Conservation (phyloP, 2,888 invertebrate species). For the Orthonevra nobilis region DNA sequence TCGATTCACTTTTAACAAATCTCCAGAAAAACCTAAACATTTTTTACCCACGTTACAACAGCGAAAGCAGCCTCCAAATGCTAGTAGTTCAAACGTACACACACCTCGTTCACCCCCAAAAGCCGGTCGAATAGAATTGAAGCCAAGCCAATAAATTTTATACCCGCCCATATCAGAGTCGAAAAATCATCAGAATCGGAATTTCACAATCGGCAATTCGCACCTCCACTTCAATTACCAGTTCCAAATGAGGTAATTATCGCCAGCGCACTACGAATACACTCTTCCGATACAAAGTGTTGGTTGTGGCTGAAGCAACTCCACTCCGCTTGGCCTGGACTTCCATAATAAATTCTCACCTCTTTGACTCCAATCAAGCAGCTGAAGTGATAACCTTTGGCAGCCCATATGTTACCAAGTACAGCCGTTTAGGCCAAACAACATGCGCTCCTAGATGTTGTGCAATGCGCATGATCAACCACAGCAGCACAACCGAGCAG, state of each 20-base stretch:
- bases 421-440: conserved; percentile 48
- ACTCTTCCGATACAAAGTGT: conserved; percentile 9
- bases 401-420: conserved; percentile 58
- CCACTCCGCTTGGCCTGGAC: too few species aligned
- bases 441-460: conserved; percentile 34
- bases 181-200: conserved; percentile 53
- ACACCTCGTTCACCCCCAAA: conserved; percentile 51
- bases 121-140: conserved; percentile 8
- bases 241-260: conserved; percentile 70
- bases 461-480: conserved; percentile 65
- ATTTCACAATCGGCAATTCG: conserved; percentile 68
- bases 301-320: neutral
- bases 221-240: conserved; percentile 68
- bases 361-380: conserved; percentile 70
- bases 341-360: conserved; percentile 67
- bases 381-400: conserved; percentile 65
- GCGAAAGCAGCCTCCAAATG: conserved; percentile 45
- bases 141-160: conserved; percentile 39
- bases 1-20: conserved; percentile 39
- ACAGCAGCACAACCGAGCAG: conserved; percentile 25
- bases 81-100: conserved; percentile 63
- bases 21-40: conserved; percentile 10
- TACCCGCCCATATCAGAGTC: conserved; percentile 59
- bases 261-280: conserved; percentile 29
- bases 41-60: conserved; percentile 29